Conservation (phyloP, 2,888 invertebrate species). For the Ditula angustiorana region DNA sequence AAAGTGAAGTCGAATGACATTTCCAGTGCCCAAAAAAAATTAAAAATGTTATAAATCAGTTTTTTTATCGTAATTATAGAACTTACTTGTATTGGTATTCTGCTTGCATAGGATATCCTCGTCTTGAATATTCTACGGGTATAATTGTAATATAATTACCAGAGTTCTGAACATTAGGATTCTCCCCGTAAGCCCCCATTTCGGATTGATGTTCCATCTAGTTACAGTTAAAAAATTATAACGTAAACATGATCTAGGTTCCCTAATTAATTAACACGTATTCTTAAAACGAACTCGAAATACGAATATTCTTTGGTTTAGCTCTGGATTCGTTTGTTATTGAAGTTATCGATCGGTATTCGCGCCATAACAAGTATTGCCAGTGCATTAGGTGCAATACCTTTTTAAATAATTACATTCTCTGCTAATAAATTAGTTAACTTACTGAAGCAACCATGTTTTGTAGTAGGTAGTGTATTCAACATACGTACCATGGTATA, state of each 20-base stretch:
- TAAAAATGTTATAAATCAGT: neutral
- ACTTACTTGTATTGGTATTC: slow-evolving; percentile 86
- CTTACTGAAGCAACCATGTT: too few species aligned
- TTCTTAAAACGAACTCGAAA: neutral
- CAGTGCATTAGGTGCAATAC: slow-evolving; percentile 40
- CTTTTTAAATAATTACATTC: too few species aligned
- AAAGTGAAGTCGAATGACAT: slow-evolving; percentile 36
- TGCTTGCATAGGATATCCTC: slow-evolving; percentile 84
- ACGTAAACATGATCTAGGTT: neutral
- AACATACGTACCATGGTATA: too few species aligned
- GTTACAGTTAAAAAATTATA: neutral
- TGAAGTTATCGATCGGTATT: slow-evolving; percentile 71
- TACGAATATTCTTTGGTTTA: neutral
- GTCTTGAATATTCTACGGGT: slow-evolving; percentile 85
- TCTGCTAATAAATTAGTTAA: too few species aligned
- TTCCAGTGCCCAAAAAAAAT: neutral
- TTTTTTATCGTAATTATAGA: neutral
- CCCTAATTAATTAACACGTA: neutral
- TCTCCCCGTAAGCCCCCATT: slow-evolving; percentile 81
- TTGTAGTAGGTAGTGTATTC: too few species aligned
- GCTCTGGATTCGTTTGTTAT: slow-evolving; percentile 42
- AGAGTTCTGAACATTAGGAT: slow-evolving; percentile 78
- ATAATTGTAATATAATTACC: slow-evolving; percentile 86
- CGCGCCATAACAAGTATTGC: slow-evolving; percentile 61
- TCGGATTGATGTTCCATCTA: slow-evolving; percentile 80